Base-by-base conservation (phyloP, 2,888 invertebrate species). In the Tetramorium bicarinatum region DNA sequence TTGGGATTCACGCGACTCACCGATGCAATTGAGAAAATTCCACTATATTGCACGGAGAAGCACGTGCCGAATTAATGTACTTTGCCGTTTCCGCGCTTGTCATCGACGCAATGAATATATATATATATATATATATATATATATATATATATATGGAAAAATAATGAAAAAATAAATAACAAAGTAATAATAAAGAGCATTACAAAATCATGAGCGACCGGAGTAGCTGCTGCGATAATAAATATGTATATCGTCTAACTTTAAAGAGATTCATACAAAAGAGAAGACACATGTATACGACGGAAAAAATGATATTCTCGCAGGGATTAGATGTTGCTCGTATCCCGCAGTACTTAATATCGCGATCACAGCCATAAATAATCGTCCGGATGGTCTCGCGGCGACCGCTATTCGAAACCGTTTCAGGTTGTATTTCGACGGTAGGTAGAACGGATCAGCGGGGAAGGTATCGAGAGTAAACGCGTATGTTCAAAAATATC, bases 271-370 rank as follows among this genome's bases (percentile, higher is more conserved):
- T 74, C 13, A 44, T 15, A 79, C 25, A 81, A 21, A 56, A 25
- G 84, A 69, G 56, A 41, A 61, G 29, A 15, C 34, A 75, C n/a
- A 82, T 21, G n/a, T 54, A 61, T 41, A 69, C 11, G 72, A 80
- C 54, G 54, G 72, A 82, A 77, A 72, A 83, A 86, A 85, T 82
- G 84, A 83, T 75, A 75, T 84, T 85, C 82, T 84, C 62, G 84
- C 89, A 87, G 88, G 91, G 90, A 92, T 93, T 91, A 91, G 92
- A 64, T 72, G 77, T 77, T 72, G 87, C 82, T 86, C 87, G 86
- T 89, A 88, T 93, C 92, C 91, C 92, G 93, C 92, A 92, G 90
- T 92, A 92, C 89, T 92, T 92, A 92, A 91, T 91, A 89, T 87
- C 87, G 89, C 88, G 87, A 84, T 88, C 89, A 85, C 88, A 89